phyloP scores from a whole-genome alignment of 1,140 invertebrate species.

The Yoshiicerus persimilis region DNA sequence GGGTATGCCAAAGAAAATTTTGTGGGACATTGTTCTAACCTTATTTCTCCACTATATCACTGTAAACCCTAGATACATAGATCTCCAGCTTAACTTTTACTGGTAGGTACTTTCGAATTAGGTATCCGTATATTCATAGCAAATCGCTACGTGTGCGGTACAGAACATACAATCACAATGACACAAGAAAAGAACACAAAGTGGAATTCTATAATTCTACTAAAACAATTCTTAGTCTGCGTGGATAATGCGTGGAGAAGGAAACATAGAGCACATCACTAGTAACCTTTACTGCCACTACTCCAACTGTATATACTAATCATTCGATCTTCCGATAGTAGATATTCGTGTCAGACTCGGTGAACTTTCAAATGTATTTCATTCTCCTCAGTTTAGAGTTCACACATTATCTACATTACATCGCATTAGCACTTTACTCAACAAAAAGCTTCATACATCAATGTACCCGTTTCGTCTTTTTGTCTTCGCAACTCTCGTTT shows the following conservation, averaged over 20 bases:
- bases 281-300: neutral
- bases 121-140: neutral
- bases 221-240: too few species aligned
- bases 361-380: conserved; percentile 1
- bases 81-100: neutral
- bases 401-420: neutral
- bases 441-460: conserved; percentile 8
- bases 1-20: neutral
- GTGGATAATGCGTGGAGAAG: too few species aligned
- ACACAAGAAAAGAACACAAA: neutral
- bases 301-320: neutral
- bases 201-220: too few species aligned
- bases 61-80: neutral
- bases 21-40: conserved; percentile 12
- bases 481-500: neutral
- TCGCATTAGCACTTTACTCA: neutral
- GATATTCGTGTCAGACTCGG: neutral
- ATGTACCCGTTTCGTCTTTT: neutral
- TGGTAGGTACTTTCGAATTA: neutral
- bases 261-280: neutral
- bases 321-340: neutral
- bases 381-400: conserved; percentile 4
- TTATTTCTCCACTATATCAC: conserved; percentile 16
- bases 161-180: neutral
- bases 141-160: neutral